Evolutionary conservation across 2,888 invertebrate species (phyloP), one percentile per base, ranked within the genome.

Genomic region (Thecocarcelia acutangulata): DNA sequence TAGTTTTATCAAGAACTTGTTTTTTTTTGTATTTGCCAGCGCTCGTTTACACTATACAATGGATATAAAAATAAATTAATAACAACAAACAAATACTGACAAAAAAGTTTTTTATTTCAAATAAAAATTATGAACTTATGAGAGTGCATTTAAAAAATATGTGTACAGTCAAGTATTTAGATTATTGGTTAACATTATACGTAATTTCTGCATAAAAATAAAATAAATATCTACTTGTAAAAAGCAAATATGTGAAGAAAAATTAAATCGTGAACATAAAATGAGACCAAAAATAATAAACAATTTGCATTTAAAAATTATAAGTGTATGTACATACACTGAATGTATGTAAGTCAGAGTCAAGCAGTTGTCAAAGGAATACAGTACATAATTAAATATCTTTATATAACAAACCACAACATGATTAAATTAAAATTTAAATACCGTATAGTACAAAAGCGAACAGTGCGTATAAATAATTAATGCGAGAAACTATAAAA

Each of bases 221-320:
- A 21, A 52, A 63, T 19, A 72, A 63, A 44, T 21, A 44, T 44
- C 1, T 19, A 54, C n/a, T 44, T 40, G 37, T 40, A 48, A 21
- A 52, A 69, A 33, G 12, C 8, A 63, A 76, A 48, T 46, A 40
- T 13, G 3, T 40, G 5, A 37, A 44, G 44, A 8, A 42, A 4
- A 44, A 42, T 11, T 13, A 54, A 59, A 37, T 40, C 40, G 21
- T 75, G 54, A 17, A 58, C 61, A 76, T 46, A 52, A 77, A 48
- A 73, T 61, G 70, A 82, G 66, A 64, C 69, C 70, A 66, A 70
- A 77, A 28, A 59, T 11, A 50, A 54, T 17, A 54, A 58, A 44
- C 54, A 3, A 33, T 33, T 33, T 5, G 33, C 9, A 33, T 33
- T 6, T 33, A 3, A 3, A 24, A 24, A 24, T 24, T 24, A 9